Evolutionary conservation across 2,888 invertebrate species (phyloP), one percentile per base, ranked within the genome.

Genomic region (Bombylius discolor): DNA sequence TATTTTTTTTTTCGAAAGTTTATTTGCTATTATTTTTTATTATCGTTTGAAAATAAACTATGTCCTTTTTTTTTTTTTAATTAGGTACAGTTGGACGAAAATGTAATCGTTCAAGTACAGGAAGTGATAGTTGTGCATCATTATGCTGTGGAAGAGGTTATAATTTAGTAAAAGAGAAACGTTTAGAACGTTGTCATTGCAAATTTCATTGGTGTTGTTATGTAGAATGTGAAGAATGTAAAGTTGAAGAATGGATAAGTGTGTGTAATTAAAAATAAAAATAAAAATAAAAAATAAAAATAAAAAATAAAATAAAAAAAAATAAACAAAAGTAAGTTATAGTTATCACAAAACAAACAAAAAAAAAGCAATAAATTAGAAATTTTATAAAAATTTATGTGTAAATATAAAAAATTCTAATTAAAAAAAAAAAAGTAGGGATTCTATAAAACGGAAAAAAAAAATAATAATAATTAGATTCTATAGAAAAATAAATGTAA

Each of bases 141-240:
- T 78, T 95, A 56, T 95, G 95, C 76, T 95, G 94, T 71, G 94
- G 93, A 1, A 78, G 93, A 64, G 91, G 94, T 1, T 87, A 89
- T 76, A 87, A 86, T 66, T 82, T 89, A 60, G 81, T 90, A 58
- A 81, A 87, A 62, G 85, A 85, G 68, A 81, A 83, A 52, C 82
- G 84, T 61, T 80, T 83, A 54, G 88, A 91, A 67, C 79, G 87
- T 36, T 95, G 95, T 71, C 83, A 86, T 69, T 96, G 95, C 75
- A 87, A 86, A 64, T 95, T 96, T 75, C 84, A 88, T 65, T 95
- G 95, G 94, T 96, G 95, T 77, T 96, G 95, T 75, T 78, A 83
- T 60, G 95, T 96, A 32, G 85, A 88, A 70, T 96, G 95, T 70
- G 83, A 92, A 65, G 85, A 84, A 67, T 95, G 95, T 72, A 84